phyloP scores from a whole-genome alignment of 2,888 invertebrate species.

The Pseudococcus longispinus region DNA sequence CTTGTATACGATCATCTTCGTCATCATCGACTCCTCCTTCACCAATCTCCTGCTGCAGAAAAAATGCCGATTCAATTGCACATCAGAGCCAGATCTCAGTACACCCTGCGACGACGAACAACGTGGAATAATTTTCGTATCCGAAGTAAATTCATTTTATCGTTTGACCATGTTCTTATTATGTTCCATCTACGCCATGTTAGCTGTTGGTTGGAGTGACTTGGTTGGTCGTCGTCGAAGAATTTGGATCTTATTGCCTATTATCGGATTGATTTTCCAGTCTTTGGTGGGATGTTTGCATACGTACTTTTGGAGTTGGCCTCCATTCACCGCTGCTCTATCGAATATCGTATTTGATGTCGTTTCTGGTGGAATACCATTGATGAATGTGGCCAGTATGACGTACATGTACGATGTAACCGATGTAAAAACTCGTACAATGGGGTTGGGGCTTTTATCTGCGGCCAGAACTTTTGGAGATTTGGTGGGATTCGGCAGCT shows the following conservation, averaged over 20 bases:
- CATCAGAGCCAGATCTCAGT: conserved; percentile 25
- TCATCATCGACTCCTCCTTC: neutral
- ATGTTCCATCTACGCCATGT: conserved; percentile 58
- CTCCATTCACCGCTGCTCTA: conserved; percentile 59
- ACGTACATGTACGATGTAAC: conserved; percentile 59
- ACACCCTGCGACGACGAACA: conserved; percentile 41
- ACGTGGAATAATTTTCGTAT: neutral
- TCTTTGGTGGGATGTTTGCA: conserved; percentile 58
- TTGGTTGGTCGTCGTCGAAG: conserved; percentile 52
- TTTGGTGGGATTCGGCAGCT: neutral
- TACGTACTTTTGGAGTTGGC: conserved; percentile 59
- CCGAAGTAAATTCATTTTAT: neutral
- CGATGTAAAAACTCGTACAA: conserved; percentile 58
- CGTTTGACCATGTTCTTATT: neutral
- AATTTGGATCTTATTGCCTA: conserved; percentile 58
- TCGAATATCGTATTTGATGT: conserved; percentile 59
- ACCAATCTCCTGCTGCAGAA: conserved; percentile 42
- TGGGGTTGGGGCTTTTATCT: conserved; percentile 59
- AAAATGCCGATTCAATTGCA: conserved; percentile 20
- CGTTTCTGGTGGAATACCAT: conserved; percentile 59
- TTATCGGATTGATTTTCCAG: conserved; percentile 58
- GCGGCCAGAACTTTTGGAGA: neutral
- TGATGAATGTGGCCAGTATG: conserved; percentile 59
- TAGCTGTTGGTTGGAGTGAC: conserved; percentile 41
- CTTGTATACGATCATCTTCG: neutral